A percentile compares a stretch with the other conserved stretches of the same genome.
Conservation (phyloP, 2,888 invertebrate species). For the Venusia cambrica region DNA sequence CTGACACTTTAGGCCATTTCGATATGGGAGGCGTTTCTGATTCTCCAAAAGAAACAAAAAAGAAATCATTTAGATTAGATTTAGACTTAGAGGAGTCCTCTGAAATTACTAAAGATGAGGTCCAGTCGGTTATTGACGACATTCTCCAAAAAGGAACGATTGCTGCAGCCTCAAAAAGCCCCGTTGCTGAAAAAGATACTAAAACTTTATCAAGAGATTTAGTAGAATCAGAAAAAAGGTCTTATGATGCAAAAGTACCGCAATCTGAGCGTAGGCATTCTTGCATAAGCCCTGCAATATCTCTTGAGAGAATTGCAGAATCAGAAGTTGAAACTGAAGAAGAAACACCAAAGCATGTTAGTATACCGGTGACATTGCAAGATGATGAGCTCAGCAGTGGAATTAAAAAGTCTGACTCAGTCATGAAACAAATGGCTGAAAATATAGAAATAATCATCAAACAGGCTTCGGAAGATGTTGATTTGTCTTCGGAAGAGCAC, state of each 20-base stretch:
- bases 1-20: slow-evolving; percentile 66
- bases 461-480: slow-evolving; percentile 73
- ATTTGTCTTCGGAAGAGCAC: slow-evolving; percentile 64
- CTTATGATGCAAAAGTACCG: slow-evolving; percentile 72
- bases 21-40: slow-evolving; percentile 47
- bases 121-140: slow-evolving; percentile 69
- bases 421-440: slow-evolving; percentile 78
- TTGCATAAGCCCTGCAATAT: slow-evolving; percentile 72
- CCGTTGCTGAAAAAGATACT: slow-evolving; percentile 62
- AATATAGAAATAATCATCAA: slow-evolving; percentile 77
- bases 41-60: slow-evolving; percentile 43
- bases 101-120: slow-evolving; percentile 67
- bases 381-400: slow-evolving; percentile 40
- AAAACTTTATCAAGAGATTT: slow-evolving; percentile 61
- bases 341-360: slow-evolving; percentile 37
- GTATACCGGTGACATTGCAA: slow-evolving; percentile 33
- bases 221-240: slow-evolving; percentile 64
- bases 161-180: slow-evolving; percentile 61
- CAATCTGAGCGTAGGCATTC: slow-evolving; percentile 71
- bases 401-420: slow-evolving; percentile 72
- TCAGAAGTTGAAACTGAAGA: slow-evolving; percentile 72
- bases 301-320: slow-evolving; percentile 71
- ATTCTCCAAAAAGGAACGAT: slow-evolving; percentile 66
- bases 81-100: slow-evolving; percentile 47
- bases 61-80: slow-evolving; percentile 45